phyloP scores from a whole-genome alignment of 1,140 invertebrate species.

The Calosoma granatense region DNA sequence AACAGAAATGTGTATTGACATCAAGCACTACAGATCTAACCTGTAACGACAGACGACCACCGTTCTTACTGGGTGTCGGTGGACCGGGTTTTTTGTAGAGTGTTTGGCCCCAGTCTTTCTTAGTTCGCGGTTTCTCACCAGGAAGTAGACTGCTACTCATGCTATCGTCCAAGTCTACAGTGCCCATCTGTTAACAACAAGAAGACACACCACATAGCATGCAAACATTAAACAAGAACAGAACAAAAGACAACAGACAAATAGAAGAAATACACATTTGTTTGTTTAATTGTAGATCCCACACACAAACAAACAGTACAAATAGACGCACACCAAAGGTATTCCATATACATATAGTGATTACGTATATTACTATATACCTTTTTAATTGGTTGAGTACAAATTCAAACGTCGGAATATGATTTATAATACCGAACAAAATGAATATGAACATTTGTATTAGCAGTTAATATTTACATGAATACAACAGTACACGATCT shows the following conservation, averaged over 20 bases:
- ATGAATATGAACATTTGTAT: too few species aligned
- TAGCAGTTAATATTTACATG: too few species aligned
- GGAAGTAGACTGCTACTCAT: slow-evolving; percentile 46
- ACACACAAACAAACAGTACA: too few species aligned
- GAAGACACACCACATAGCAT: slow-evolving; percentile 18
- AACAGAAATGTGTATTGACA: not conserved
- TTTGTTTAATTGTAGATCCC: slow-evolving; percentile 20
- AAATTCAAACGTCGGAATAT: too few species aligned
- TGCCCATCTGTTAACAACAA: slow-evolving; percentile 37
- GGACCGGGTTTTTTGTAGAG: slow-evolving; percentile 74
- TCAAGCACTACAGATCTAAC: slow-evolving; percentile 22
- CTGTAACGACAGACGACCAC: slow-evolving; percentile 55
- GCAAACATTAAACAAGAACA: slow-evolving; percentile 7
- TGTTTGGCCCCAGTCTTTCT: slow-evolving; percentile 48
- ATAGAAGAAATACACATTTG: too few species aligned
- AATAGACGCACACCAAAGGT: too few species aligned
- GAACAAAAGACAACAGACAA: slow-evolving; percentile 1
- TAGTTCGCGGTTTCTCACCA: slow-evolving; percentile 38
- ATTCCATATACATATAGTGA: too few species aligned
- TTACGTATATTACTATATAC: too few species aligned
- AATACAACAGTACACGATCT: too few species aligned
- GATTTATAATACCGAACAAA: too few species aligned
- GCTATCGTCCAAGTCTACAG: slow-evolving; percentile 47
- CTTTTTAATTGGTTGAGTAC: too few species aligned
- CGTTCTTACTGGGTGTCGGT: slow-evolving; percentile 72